Percentiles rank a stretch among this genome's conserved stretches.
phyloP scores from a whole-genome alignment of 2,797 vertebrate species.

The Spinus olivaceus region DNA sequence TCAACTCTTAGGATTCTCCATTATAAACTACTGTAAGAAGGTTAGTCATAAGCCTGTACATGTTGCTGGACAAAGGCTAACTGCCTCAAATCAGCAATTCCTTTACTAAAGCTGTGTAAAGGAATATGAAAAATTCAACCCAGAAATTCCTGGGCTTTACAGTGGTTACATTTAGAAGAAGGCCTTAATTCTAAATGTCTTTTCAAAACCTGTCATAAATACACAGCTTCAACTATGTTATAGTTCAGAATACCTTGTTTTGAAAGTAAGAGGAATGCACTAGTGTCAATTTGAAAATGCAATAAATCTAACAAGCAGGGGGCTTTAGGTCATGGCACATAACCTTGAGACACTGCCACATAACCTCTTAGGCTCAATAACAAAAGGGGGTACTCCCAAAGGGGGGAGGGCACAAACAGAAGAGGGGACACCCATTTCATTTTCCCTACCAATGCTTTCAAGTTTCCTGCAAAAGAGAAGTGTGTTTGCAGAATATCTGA shows the following conservation, averaged over 20 bases:
- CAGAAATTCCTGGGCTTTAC: not conserved
- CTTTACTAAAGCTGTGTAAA: not conserved
- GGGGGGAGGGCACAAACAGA: not conserved
- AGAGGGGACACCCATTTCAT: not conserved
- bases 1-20: not conserved
- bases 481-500: not conserved
- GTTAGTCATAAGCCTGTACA: not conserved
- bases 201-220: not conserved
- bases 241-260: not conserved
- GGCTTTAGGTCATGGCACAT: not conserved
- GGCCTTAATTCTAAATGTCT: not conserved
- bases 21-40: not conserved
- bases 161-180: not conserved
- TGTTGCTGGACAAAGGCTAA: not conserved
- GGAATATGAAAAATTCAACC: not conserved
- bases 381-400: not conserved
- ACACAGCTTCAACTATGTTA: not conserved
- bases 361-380: not conserved
- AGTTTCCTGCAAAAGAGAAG: not conserved
- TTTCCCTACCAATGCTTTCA: not conserved
- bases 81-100: not conserved
- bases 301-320: not conserved
- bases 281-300: not conserved
- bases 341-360: not conserved
- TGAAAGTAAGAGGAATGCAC: not conserved